Percentiles rank a stretch among this genome's conserved stretches.
These are phyloP conservation scores for Centrocercus urophasianus DNA, from an alignment of 2,113 vertebrate genomes.

Conservation along the genomic window DNA sequence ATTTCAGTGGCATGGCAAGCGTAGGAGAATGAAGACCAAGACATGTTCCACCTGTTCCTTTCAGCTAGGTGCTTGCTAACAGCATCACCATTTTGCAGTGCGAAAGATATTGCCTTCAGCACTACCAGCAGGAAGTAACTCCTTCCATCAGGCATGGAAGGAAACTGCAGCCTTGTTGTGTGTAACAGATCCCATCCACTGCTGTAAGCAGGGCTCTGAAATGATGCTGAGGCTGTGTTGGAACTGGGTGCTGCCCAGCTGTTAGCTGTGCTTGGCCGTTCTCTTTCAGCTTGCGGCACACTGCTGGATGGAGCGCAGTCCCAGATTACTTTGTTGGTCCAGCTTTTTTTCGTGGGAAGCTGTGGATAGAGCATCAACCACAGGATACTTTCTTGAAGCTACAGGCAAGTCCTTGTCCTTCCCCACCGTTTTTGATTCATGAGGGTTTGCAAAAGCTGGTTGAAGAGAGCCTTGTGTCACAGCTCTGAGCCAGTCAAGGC, in stretches of 20 bases:
- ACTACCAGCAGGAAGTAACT: background rate
- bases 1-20: background rate
- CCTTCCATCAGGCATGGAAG: background rate
- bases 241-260: background rate
- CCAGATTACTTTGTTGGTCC: slow-evolving; percentile 82
- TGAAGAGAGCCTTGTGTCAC: background rate
- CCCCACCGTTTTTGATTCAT: background rate
- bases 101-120: background rate
- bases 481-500: background rate
- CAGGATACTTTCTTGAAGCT: slow-evolving; percentile 92
- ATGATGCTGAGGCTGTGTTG: background rate
- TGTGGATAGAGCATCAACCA: slow-evolving; percentile 83
- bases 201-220: background rate
- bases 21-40: background rate
- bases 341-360: slow-evolving; percentile 86
- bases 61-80: background rate
- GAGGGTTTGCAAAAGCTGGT: background rate
- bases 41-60: background rate
- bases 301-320: slow-evolving; percentile 79
- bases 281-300: slow-evolving; percentile 72
- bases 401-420: slow-evolving; percentile 76
- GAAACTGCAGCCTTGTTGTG: background rate
- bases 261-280: background rate
- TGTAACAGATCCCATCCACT: background rate
- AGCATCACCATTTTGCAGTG: background rate